phyloP scores from a whole-genome alignment of 2,797 vertebrate species.

The Pseudomugil tenellus region DNA sequence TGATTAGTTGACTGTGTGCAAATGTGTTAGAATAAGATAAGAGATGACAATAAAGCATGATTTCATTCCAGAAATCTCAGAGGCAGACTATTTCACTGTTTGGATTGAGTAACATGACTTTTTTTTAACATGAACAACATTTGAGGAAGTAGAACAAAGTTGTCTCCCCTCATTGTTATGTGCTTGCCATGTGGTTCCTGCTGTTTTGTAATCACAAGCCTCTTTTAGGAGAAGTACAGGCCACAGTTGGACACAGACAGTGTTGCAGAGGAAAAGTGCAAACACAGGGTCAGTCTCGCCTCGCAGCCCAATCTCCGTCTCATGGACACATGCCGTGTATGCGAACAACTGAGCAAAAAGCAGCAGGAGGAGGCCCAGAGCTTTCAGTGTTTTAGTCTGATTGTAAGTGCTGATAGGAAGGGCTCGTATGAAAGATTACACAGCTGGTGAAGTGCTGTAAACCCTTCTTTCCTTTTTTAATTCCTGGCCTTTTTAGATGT shows the following conservation, averaged over 20 bases:
- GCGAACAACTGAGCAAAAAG: constrained; percentile 2
- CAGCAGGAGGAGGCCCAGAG: constrained; percentile 16
- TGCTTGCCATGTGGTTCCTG: constrained; percentile 52
- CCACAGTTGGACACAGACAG: constrained; percentile 8
- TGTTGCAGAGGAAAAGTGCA: constrained; percentile 18
- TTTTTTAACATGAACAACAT: constrained; percentile 8
- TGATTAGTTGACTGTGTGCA: constrained; percentile 36
- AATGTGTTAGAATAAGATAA: constrained; percentile 46
- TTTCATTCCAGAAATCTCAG: constrained; percentile 31
- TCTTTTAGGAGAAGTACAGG: constrained; percentile 51
- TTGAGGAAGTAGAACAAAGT: constrained; percentile 58
- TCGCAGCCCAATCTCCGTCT: constrained; percentile 20
- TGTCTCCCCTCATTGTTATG: constrained; percentile 27
- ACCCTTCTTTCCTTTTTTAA: neutral
- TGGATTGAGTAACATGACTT: constrained; percentile 27
- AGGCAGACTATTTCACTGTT: constrained; percentile 11
- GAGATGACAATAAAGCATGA: constrained; percentile 17
- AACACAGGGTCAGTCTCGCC: constrained; percentile 26
- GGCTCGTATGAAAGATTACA: constrained; percentile 24
- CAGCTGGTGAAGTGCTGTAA: neutral
- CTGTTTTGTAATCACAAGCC: constrained; percentile 54
- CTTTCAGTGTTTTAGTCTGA: constrained; percentile 31
- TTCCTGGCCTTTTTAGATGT: constrained; percentile 6
- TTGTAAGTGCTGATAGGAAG: constrained; percentile 31
- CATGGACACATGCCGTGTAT: constrained; percentile 6